phyloP scores from a whole-genome alignment of 2,797 vertebrate genomes.

The Ataeniobius toweri region DNA sequence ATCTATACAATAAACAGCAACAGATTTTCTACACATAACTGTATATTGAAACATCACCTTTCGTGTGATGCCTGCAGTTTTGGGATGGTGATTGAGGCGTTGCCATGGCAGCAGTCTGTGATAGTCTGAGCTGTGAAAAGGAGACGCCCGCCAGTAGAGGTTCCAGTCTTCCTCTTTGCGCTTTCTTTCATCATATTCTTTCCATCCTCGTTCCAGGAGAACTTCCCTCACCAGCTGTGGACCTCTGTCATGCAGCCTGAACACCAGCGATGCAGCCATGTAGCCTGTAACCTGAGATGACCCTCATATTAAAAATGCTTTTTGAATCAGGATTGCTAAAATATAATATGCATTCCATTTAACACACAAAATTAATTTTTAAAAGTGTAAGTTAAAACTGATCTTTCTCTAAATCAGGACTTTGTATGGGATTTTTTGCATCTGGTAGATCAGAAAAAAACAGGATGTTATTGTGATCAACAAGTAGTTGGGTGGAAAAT shows the following conservation, averaged over 20 bases:
- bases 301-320: neutral
- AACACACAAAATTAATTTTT: neutral
- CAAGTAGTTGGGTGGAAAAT: neutral
- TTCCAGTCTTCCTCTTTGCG: constrained; percentile 82
- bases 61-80: constrained; percentile 79
- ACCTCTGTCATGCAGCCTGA: constrained; percentile 74
- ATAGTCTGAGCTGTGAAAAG: constrained; percentile 76
- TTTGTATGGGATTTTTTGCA: neutral
- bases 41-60: constrained; percentile 65
- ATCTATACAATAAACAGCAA: neutral
- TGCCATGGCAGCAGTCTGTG: constrained; percentile 83
- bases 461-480: neutral
- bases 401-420: neutral
- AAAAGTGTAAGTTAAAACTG: neutral
- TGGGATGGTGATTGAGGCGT: constrained; percentile 86
- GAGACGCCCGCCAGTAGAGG: constrained; percentile 79
- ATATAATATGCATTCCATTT: neutral
- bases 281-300: neutral
- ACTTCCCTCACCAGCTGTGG: constrained; percentile 82
- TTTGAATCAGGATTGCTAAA: neutral
- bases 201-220: constrained; percentile 84
- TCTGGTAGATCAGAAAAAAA: neutral
- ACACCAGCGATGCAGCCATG: constrained; percentile 75
- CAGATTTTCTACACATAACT: too few species aligned
- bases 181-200: constrained; percentile 70